Evolutionary conservation across 1,140 invertebrate species (phyloP).

Genomic region (Calephelis nemesis): DNA sequence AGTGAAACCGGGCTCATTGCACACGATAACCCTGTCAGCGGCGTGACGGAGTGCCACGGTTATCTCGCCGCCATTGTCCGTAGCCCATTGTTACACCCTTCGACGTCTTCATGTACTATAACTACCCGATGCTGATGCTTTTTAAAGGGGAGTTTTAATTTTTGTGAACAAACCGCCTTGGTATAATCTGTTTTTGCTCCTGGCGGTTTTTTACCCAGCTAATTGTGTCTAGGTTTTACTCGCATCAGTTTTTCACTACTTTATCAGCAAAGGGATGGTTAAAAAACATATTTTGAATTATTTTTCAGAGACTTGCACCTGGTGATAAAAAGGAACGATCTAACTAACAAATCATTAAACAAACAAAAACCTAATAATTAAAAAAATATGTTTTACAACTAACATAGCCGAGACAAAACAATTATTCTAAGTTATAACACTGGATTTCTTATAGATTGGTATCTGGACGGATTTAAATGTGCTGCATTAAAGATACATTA

Average conservation of each 20-base stretch:
- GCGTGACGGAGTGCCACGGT: constrained; percentile 62
- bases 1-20: constrained; percentile 39
- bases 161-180: constrained; percentile 14
- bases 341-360: too few species aligned
- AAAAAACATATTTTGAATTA: too few species aligned
- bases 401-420: too few species aligned
- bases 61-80: constrained; percentile 59
- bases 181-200: not conserved
- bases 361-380: too few species aligned
- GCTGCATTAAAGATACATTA: too few species aligned
- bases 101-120: constrained; percentile 53
- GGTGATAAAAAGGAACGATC: too few species aligned
- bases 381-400: too few species aligned
- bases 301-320: too few species aligned
- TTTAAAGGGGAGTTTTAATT: constrained; percentile 38
- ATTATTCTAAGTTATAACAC: too few species aligned
- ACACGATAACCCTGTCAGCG: constrained; percentile 66
- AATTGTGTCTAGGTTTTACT: not conserved
- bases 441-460: too few species aligned
- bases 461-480: too few species aligned
- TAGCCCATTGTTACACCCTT: constrained; percentile 41
- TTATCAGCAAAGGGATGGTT: too few species aligned
- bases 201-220: not conserved
- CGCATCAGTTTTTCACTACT: not conserved
- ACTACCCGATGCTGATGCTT: constrained; percentile 27